Base-by-base conservation (phyloP, 1,140 invertebrate genomes). In the Drosophila sproati region DNA sequence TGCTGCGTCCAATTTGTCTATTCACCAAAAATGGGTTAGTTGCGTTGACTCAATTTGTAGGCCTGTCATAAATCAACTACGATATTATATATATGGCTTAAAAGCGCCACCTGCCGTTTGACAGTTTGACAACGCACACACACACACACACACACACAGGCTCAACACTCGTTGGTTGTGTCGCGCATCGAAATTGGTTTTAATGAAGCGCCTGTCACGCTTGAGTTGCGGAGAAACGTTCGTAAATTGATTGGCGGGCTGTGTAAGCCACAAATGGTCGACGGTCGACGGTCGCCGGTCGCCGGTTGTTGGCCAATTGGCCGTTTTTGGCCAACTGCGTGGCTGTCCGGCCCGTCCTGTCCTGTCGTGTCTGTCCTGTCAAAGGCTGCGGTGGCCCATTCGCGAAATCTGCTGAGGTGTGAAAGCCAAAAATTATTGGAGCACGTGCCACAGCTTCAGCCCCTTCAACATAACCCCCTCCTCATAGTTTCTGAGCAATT, bases 391-490 rank as follows among this genome's bases (percentile, higher is more conserved):
- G 32, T 64, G 47, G 48, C 51, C 34, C 55, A 61, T 66, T 50
- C 61, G 60, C 69, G 55, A 76, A 76, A 75, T 81, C 61, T 80
- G 77, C 82, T 78, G 78, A 85, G 81, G 81, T 85, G 81, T 85
- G 69, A 85, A 85, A 68, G 69, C 78, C 61, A 78, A 85, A 78
- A 86, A 73, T 81, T 85, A 86, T 85, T 85, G 81, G 81, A 79
- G 73, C 73, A 85, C 82, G 82, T 85, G 76, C 82, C 71, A 41
- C 74, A 64, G 60, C 56, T 5, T 37, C 59, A 45, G n/a, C 43
- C 43, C 29, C 20, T 6, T 5, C 20, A 20, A 20, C 20, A 20
- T 20, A 7, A 8, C 31, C 45, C 29, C 8, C 10, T 3, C 10
- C 6, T n/a, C 39, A 43, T 43, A 60, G 43, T 71, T 80, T 71